A percentile compares a stretch with the other conserved stretches of the same genome.
Evolutionary conservation across 2,113 vertebrate genomes (phyloP).

Genomic region (Talpa occidentalis): DNA sequence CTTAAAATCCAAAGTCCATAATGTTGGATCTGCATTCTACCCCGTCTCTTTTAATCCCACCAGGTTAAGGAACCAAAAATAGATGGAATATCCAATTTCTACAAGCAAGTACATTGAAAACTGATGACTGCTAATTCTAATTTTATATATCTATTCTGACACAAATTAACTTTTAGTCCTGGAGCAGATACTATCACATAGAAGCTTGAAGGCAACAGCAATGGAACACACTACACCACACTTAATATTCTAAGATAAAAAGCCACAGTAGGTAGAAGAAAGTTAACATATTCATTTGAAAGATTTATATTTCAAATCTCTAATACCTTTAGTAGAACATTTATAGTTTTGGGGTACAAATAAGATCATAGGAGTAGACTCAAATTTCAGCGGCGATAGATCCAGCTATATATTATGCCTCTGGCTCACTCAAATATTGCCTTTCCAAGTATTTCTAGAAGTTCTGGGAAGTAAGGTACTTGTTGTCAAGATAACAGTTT

Average conservation of each 20-base stretch:
- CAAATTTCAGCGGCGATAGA: not conserved
- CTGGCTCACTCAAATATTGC: not conserved
- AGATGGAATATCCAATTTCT: not conserved
- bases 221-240: not conserved
- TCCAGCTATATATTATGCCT: not conserved
- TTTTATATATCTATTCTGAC: not conserved
- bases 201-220: not conserved
- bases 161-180: not conserved
- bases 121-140: not conserved
- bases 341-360: not conserved
- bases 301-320: not conserved
- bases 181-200: not conserved
- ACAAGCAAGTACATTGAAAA: slow-evolving; percentile 22
- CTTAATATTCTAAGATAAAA: not conserved
- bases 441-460: not conserved
- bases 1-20: not conserved
- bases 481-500: not conserved
- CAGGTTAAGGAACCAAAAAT: not conserved
- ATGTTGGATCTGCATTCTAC: not conserved
- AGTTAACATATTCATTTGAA: not conserved
- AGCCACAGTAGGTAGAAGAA: not conserved
- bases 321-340: not conserved
- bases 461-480: not conserved
- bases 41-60: not conserved
- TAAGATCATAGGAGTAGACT: not conserved